These are phyloP conservation scores for Lithobates sylvaticus DNA, from an alignment of 2,797 vertebrate genomes.

Conservation along the genomic window DNA sequence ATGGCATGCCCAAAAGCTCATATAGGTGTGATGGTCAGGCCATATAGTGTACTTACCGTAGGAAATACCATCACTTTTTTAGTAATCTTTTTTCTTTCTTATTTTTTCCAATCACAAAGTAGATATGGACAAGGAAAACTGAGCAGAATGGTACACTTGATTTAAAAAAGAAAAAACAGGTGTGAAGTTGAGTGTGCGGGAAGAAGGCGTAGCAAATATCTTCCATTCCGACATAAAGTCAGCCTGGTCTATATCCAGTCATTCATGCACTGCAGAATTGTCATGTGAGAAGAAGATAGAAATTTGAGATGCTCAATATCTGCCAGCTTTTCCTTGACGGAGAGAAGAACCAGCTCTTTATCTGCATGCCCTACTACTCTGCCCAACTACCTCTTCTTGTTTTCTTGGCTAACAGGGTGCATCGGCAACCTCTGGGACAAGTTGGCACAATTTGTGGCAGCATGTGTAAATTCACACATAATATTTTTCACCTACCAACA, in stretches of 20 bases:
- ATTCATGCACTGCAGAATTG: background rate
- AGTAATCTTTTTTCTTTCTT: too few species aligned
- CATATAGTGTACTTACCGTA: too few species aligned
- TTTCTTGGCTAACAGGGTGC: background rate
- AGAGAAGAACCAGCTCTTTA: background rate
- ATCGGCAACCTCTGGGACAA: background rate
- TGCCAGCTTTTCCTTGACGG: constrained; percentile 15
- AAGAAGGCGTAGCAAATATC: constrained; percentile 4
- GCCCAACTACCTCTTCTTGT: too few species aligned
- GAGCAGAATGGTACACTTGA: background rate
- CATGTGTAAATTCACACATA: too few species aligned
- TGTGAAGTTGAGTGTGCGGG: background rate
- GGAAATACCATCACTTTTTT: too few species aligned
- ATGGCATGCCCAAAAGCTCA: too few species aligned
- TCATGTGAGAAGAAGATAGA: background rate
- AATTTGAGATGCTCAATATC: background rate
- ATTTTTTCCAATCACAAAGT: too few species aligned
- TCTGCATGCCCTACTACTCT: too few species aligned
- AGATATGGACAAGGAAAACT: background rate
- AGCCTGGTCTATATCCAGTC: constrained; percentile 34
- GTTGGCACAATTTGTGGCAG: background rate
- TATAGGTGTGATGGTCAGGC: too few species aligned
- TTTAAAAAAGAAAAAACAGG: background rate
- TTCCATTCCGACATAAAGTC: constrained; percentile 14
- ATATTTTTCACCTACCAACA: too few species aligned